Conservation (phyloP, 2,888 invertebrate species). For the Pecten maximus region DNA sequence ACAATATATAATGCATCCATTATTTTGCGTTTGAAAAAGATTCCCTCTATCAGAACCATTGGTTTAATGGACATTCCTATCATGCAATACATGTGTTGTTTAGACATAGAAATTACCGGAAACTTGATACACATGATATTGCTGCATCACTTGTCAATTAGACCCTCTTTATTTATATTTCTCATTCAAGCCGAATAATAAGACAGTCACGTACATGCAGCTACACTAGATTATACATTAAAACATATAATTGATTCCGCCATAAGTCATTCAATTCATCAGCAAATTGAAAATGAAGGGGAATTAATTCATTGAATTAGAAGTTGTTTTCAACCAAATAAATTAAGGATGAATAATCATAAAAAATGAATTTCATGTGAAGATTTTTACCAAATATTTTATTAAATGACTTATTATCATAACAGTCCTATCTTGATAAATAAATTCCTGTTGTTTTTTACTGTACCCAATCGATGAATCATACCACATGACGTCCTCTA, state of each 20-base stretch:
- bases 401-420: no score
- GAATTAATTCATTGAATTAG: not conserved
- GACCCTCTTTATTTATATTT: not conserved
- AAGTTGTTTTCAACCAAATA: not conserved
- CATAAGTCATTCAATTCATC: not conserved
- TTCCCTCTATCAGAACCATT: not conserved
- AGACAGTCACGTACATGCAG: not conserved
- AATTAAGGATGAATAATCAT: slow-evolving; percentile 11
- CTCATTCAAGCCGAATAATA: not conserved
- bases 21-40: not conserved
- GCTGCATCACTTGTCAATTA: not conserved
- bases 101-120: not conserved
- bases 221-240: not conserved
- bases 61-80: not conserved
- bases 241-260: not conserved
- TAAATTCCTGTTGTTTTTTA: no score
- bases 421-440: no score
- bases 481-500: no score
- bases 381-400: not conserved
- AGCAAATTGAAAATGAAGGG: not conserved
- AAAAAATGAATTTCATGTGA: no score
- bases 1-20: not conserved
- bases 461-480: no score
- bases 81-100: not conserved
- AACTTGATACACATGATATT: not conserved